phyloP scores from a whole-genome alignment of 53 echinoderm and acorn worm genomes.

The Apostichopus leukothele region DNA sequence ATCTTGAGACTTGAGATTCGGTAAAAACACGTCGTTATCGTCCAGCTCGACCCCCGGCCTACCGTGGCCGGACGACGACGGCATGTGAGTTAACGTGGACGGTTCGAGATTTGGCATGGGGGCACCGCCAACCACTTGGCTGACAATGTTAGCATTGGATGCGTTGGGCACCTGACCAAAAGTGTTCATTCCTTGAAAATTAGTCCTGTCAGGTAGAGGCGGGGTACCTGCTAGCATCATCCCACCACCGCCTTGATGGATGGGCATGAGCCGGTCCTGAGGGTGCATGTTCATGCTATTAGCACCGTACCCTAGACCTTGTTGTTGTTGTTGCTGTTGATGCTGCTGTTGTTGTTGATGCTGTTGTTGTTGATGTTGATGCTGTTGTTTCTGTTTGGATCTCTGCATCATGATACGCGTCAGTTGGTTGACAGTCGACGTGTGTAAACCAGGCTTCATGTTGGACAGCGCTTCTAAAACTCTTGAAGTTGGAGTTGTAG shows the following conservation, averaged over 20 bases:
- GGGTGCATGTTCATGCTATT: slow-evolving; percentile 39
- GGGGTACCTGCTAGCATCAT: slow-evolving; percentile 42
- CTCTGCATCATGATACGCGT: slow-evolving; percentile 31
- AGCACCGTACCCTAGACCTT: slow-evolving; percentile 46
- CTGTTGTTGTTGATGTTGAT: slow-evolving; percentile 61
- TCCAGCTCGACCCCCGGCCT: slow-evolving; percentile 50
- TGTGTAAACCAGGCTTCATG: slow-evolving; percentile 11
- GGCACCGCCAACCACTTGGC: slow-evolving; percentile 8
- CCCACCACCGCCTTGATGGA: slow-evolving; percentile 1
- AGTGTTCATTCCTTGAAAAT: slow-evolving; percentile 16
- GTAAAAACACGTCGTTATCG: slow-evolving; percentile 78
- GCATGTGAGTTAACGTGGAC: slow-evolving; percentile 59
- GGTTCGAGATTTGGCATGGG: slow-evolving; percentile 55
- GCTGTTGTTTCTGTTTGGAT: slow-evolving; percentile 43
- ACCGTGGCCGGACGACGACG: slow-evolving; percentile 54
- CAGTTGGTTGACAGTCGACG: slow-evolving; percentile 22
- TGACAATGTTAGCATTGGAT: neutral
- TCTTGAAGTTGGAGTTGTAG: slow-evolving; percentile 22
- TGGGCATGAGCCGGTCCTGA: neutral
- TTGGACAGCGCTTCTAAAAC: slow-evolving; percentile 32
- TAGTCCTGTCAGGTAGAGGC: slow-evolving; percentile 23
- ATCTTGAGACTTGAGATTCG: slow-evolving; percentile 55
- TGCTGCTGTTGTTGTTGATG: slow-evolving; percentile 43
- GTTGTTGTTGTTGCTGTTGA: slow-evolving; percentile 50
- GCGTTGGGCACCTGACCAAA: slow-evolving; percentile 19